phyloP scores from a whole-genome alignment of 2,113 vertebrate species.

The Poecilia latipinna region DNA sequence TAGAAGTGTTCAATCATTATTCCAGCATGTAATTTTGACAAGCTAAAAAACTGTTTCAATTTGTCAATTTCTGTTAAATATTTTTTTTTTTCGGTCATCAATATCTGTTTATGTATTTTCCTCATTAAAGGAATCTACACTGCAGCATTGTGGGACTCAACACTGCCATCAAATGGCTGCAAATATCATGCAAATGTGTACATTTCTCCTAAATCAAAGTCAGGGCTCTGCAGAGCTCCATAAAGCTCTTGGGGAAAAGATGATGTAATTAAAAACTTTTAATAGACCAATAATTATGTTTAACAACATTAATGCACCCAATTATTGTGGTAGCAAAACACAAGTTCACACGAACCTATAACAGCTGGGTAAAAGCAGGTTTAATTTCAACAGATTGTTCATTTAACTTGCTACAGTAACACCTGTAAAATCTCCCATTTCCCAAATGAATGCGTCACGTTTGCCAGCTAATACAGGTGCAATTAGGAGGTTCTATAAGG shows the following conservation, averaged over 20 bases:
- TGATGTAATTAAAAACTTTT: conserved; percentile 31
- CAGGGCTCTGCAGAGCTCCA: neutral
- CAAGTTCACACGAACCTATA: neutral
- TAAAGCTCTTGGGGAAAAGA: neutral
- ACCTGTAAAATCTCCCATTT: too few species aligned
- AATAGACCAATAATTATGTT: conserved; percentile 40
- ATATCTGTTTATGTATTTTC: too few species aligned
- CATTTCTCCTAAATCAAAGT: neutral
- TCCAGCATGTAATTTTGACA: too few species aligned
- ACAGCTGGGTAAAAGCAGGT: conserved; percentile 18
- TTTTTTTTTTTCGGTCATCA: too few species aligned
- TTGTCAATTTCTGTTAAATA: too few species aligned
- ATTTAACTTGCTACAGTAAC: too few species aligned
- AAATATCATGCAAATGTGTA: conserved; percentile 13
- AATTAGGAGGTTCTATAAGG: neutral
- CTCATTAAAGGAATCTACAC: neutral
- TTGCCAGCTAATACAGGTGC: too few species aligned
- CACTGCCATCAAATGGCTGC: conserved; percentile 71
- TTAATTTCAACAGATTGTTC: neutral
- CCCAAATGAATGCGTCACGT: too few species aligned
- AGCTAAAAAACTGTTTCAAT: too few species aligned
- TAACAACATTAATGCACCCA: conserved; percentile 25
- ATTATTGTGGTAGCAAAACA: conserved; percentile 22
- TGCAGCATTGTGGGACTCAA: conserved; percentile 49
- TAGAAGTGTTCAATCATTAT: too few species aligned